Evolutionary conservation across 2,888 invertebrate species (phyloP).

Genomic region (Tachina lurida): DNA sequence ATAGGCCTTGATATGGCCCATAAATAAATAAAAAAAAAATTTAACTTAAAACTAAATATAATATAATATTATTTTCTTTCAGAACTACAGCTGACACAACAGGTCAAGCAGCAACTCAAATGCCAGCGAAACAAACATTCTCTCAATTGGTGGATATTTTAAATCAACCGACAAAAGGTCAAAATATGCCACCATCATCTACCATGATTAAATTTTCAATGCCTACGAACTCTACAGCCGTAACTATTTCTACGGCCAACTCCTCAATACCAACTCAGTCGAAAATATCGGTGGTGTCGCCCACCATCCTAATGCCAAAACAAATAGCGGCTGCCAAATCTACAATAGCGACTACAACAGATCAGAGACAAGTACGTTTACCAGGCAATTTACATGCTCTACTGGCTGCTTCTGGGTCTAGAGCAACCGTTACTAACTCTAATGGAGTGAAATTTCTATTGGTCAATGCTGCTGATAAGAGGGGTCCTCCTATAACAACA

Average conservation of each 20-base stretch:
- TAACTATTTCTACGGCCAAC: conserved; percentile 33
- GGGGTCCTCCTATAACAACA: conserved; percentile 68
- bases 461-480: conserved; percentile 77
- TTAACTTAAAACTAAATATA: background rate
- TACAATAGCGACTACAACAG: conserved; percentile 16
- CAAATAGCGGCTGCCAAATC: conserved; percentile 69
- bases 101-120: background rate
- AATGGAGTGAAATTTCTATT: conserved; percentile 82
- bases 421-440: conserved; percentile 74
- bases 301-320: conserved; percentile 82
- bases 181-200: conserved; percentile 38
- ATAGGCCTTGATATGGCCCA: too few relatives aligned
- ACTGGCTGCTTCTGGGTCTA: conserved; percentile 48
- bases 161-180: conserved; percentile 68
- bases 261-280: conserved; percentile 69
- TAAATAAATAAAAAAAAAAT: background rate
- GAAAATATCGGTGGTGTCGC: conserved; percentile 83
- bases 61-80: background rate
- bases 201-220: conserved; percentile 46
- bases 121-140: conserved; percentile 12
- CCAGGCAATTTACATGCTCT: conserved; percentile 64
- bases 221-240: conserved; percentile 55
- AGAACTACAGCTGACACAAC: background rate
- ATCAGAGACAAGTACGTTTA: conserved; percentile 57
- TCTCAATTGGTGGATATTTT: conserved; percentile 52